Evolutionary conservation across 2,113 vertebrate species (phyloP), one percentile per base, ranked within the genome.

Genomic region (Chloebia gouldiae): DNA sequence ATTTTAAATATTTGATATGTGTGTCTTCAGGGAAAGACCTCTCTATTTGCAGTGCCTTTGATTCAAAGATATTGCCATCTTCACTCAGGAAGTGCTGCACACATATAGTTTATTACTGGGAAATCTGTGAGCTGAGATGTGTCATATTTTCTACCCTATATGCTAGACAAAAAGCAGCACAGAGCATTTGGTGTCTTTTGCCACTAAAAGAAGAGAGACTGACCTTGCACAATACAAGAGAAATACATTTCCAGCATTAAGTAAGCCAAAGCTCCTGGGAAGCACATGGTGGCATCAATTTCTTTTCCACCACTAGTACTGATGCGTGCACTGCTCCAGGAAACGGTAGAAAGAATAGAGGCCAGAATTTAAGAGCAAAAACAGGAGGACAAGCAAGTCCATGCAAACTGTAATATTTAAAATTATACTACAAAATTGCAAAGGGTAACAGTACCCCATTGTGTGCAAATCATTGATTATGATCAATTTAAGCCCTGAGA

Each of bases 1-100:
- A 31, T 93, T 96, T 94, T 77, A 85, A 90, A 90, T 37, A 68
- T 70, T 77, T 91, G 76, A 88, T 83, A 66, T 5, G 1, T 39
- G n/a, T 17, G 17, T 81, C 92, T 88, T 77, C 51, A 86, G 88
- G 92, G 87, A 86, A 86, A 75, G 64, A 51, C 49, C 50, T 61
- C 87, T 78, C 37, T 66, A 18, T 75, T 72, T 90, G 30, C 68
- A 44, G 20, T 63, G 64, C 31, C 79, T 94, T 91, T 70, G 27
- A 96, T 88, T 93, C 79, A 90, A 83, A 94, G 71, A 63, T 85
- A 82, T 60, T 97, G 90, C 79, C 68, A 80, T 45, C 85, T 69
- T 77, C 91, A 63, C 61, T 93, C 87, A 69, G 30, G 63, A 92
- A 91, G 24, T 33, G 84, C 51, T 78, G 71, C 72, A 94, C 90